A percentile compares a stretch with the other conserved stretches of the same genome.
Evolutionary conservation across 2,113 vertebrate species (phyloP).

Genomic region (Micronycteris hirsuta): DNA sequence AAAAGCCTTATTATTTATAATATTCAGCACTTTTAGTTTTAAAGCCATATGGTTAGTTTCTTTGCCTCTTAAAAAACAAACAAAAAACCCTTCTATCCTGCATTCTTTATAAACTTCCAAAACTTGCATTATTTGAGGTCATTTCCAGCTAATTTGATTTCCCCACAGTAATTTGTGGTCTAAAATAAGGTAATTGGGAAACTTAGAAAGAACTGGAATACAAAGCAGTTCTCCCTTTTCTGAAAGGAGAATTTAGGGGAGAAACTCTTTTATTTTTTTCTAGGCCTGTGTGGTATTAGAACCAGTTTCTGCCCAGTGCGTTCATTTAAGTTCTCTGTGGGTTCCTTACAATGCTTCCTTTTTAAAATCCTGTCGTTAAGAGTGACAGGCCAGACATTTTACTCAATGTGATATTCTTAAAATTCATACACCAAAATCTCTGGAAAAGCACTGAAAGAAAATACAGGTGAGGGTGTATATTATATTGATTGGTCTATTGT

Average conservation of each 20-base stretch:
- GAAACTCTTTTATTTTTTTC: background rate
- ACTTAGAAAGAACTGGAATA: background rate
- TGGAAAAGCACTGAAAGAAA: background rate
- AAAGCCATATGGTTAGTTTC: background rate
- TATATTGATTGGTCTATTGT: background rate
- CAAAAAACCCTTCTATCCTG: background rate
- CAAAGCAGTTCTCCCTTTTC: background rate
- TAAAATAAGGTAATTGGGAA: conserved; percentile 21
- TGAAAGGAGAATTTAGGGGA: background rate
- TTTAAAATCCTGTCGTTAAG: background rate
- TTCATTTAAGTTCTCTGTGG: background rate
- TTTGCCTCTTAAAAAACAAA: conserved; percentile 5
- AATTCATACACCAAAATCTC: background rate
- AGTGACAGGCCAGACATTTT: conserved; percentile 14
- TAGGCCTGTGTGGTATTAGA: background rate
- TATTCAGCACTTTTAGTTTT: background rate
- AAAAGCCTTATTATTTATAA: background rate
- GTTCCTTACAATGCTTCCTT: background rate
- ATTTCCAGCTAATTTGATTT: conserved; percentile 35
- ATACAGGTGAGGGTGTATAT: background rate
- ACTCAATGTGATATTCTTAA: background rate
- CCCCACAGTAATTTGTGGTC: background rate
- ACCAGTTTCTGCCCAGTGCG: background rate
- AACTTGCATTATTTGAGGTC: background rate
- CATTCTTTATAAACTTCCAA: background rate